phyloP scores from a whole-genome alignment of 2,888 invertebrate genomes.

The Tachina grossa region DNA sequence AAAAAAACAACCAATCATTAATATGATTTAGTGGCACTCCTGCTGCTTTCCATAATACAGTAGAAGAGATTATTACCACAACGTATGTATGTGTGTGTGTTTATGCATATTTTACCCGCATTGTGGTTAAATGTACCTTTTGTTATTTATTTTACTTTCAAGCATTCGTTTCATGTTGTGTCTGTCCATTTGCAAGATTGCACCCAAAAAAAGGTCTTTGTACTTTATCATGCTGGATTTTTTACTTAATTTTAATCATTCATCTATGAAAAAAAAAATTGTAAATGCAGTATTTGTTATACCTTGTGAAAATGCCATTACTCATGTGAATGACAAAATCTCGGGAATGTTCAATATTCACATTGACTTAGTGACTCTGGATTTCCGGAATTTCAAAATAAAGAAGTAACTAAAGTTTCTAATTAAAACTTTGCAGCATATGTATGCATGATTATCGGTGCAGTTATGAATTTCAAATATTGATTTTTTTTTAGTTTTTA shows the following conservation, averaged over 20 bases:
- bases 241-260: conserved; percentile 12
- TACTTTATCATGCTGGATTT: conserved; percentile 20
- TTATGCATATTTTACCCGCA: not conserved
- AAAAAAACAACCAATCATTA: conserved; percentile 2
- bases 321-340: no score
- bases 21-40: conserved; percentile 62
- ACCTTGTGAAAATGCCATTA: no score
- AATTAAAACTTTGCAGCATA: no score
- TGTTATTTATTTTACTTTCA: not conserved
- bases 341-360: no score
- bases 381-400: no score
- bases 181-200: conserved; percentile 49
- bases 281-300: not conserved
- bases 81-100: no score
- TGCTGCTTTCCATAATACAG: conserved; percentile 74
- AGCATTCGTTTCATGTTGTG: conserved; percentile 6
- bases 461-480: no score
- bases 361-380: no score
- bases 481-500: no score
- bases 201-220: conserved; percentile 74
- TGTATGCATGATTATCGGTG: no score
- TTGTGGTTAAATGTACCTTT: conserved; percentile 11
- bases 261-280: conserved; percentile 29
- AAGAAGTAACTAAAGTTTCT: no score
- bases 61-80: conserved; percentile 37